phyloP scores from a whole-genome alignment of 1,140 invertebrate species.

The Aphidius ervi region DNA sequence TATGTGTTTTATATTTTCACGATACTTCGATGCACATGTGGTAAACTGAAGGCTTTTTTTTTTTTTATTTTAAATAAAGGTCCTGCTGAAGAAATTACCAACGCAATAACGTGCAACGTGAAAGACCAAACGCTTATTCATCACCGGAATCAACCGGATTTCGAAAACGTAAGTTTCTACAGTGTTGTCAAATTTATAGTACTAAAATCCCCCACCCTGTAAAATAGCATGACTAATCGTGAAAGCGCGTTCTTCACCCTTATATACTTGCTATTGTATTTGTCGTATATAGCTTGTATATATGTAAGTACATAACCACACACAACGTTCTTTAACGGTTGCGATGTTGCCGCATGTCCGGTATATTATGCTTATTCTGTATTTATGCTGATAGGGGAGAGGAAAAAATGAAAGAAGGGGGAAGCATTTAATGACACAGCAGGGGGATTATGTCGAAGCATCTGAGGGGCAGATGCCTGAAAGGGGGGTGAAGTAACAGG shows the following conservation, averaged over 20 bases:
- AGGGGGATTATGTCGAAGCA: conserved; percentile 8
- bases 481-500: conserved; percentile 19
- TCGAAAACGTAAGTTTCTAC: too few relatives aligned
- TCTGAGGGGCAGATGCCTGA: not conserved
- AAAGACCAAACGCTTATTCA: too few relatives aligned
- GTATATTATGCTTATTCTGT: conserved; percentile 20
- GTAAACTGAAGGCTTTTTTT: too few relatives aligned
- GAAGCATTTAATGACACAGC: conserved; percentile 28
- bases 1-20: too few relatives aligned
- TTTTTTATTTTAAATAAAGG: too few relatives aligned
- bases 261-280: not conserved
- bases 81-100: too few relatives aligned
- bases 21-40: too few relatives aligned
- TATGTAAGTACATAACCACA: conserved; percentile 2
- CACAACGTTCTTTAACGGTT: conserved; percentile 36
- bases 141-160: too few relatives aligned
- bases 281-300: not conserved
- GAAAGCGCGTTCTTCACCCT: not conserved
- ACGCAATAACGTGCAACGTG: too few relatives aligned
- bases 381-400: conserved; percentile 18
- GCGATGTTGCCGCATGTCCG: conserved; percentile 51
- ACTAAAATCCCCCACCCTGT: too few relatives aligned
- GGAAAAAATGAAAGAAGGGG: conserved; percentile 22
- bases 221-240: not conserved
- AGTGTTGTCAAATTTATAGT: too few relatives aligned